Evolutionary conservation across 2,888 invertebrate species (phyloP).

Genomic region (Xestia c-nigrum): DNA sequence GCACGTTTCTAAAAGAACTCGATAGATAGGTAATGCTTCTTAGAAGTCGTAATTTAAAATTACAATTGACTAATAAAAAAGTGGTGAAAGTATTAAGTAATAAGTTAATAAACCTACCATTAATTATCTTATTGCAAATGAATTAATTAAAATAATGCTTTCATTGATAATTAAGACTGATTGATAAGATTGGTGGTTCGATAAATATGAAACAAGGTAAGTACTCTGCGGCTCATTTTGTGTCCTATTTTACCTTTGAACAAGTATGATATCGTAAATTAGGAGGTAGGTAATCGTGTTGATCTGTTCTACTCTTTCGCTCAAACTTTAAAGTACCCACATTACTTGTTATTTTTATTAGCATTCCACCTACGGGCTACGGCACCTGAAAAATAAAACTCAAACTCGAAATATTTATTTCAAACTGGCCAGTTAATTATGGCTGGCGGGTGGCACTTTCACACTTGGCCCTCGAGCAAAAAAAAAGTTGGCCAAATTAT

Average conservation of each 20-base stretch:
- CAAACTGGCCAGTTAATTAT: background rate
- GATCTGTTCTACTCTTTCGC: background rate
- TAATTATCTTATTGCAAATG: background rate
- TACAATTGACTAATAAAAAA: background rate
- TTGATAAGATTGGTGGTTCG: background rate
- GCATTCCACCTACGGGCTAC: background rate
- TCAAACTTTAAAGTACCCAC: background rate
- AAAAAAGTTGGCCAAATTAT: no score
- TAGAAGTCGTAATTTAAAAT: background rate
- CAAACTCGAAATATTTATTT: background rate
- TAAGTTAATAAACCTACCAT: no score
- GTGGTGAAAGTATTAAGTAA: background rate
- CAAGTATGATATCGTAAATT: background rate
- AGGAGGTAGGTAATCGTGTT: background rate
- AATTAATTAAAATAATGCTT: background rate
- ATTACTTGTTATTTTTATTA: background rate
- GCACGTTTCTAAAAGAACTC: constrained; percentile 4
- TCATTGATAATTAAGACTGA: background rate
- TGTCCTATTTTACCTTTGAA: no score
- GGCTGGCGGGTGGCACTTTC: no score
- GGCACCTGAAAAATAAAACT: background rate
- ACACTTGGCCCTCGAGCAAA: background rate
- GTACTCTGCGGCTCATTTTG: background rate
- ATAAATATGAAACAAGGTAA: background rate
- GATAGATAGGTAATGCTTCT: background rate